Percentiles rank a stretch among this genome's conserved stretches.
These are phyloP conservation scores for Calameuta pallipes DNA, from an alignment of 2,888 invertebrate species.

Conservation along the genomic window DNA sequence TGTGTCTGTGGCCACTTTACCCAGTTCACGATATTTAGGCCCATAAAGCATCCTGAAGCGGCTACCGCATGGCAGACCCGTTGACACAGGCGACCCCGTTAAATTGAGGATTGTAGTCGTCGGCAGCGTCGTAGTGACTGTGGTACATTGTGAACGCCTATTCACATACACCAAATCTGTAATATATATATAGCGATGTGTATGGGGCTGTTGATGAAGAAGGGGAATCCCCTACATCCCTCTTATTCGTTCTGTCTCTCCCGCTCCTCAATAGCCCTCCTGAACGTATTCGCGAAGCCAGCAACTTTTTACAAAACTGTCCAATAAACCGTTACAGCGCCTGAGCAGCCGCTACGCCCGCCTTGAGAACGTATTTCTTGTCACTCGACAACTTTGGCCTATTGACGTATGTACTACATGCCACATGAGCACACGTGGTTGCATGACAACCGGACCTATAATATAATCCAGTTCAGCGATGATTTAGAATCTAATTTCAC, in stretches of 20 bases:
- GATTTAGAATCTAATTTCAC: too few relatives aligned
- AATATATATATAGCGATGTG: not conserved
- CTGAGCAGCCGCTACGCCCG: constrained; percentile 34
- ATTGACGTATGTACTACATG: constrained; percentile 1
- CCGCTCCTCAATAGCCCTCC: constrained; percentile 17
- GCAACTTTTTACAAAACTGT: constrained; percentile 32
- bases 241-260: constrained; percentile 9
- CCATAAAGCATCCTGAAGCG: constrained; percentile 21
- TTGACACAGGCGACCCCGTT: constrained; percentile 42
- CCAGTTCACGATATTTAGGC: constrained; percentile 35
- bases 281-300: constrained; percentile 20
- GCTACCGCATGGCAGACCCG: constrained; percentile 24
- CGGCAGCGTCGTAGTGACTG: too few relatives aligned
- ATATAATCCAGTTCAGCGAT: too few relatives aligned
- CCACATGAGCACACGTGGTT: constrained; percentile 1
- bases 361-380: constrained; percentile 39
- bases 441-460: too few relatives aligned
- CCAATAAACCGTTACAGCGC: constrained; percentile 48
- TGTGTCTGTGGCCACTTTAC: constrained; percentile 4
- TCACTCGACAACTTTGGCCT: constrained; percentile 9
- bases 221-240: constrained; percentile 20
- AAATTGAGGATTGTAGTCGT: constrained; percentile 21
- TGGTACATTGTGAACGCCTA: too few relatives aligned
- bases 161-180: not conserved
- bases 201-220: too few relatives aligned